Evolutionary conservation across 2,113 vertebrate species (phyloP).

Genomic region (Antidorcas marsupialis): DNA sequence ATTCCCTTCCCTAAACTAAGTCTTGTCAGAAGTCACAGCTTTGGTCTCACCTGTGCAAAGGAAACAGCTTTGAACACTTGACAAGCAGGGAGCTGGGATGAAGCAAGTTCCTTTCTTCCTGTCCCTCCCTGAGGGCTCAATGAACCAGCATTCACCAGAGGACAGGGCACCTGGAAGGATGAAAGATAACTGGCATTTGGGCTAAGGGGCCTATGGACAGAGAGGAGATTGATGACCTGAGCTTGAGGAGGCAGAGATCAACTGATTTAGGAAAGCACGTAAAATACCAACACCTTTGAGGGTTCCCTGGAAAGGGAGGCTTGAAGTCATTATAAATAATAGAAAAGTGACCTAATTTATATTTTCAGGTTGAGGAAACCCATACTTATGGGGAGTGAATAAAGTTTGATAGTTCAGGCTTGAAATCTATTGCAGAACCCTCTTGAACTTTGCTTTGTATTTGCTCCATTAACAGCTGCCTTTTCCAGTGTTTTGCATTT

Average conservation of each 20-base stretch:
- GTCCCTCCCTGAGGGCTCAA: neutral
- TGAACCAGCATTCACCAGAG: neutral
- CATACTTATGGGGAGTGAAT: neutral
- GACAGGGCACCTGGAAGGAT: neutral
- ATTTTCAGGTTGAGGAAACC: neutral
- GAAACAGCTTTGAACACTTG: neutral
- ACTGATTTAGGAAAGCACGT: constrained; percentile 32
- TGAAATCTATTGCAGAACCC: neutral
- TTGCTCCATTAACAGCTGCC: neutral
- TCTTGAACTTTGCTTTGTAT: neutral
- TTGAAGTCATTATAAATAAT: constrained; percentile 44
- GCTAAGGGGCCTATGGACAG: neutral
- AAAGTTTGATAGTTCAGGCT: neutral
- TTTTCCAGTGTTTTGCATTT: neutral
- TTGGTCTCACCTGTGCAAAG: neutral
- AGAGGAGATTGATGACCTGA: constrained; percentile 12
- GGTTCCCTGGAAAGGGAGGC: constrained; percentile 10
- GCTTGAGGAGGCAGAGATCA: neutral
- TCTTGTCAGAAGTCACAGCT: neutral
- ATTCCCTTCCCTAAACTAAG: neutral
- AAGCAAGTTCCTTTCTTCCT: neutral
- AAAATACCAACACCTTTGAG: constrained; percentile 47
- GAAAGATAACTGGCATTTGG: neutral
- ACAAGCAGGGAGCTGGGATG: neutral
- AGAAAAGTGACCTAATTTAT: constrained; percentile 51